Conservation (phyloP, 2,888 invertebrate genomes). For the Scelioninae gen. 1 region DNA sequence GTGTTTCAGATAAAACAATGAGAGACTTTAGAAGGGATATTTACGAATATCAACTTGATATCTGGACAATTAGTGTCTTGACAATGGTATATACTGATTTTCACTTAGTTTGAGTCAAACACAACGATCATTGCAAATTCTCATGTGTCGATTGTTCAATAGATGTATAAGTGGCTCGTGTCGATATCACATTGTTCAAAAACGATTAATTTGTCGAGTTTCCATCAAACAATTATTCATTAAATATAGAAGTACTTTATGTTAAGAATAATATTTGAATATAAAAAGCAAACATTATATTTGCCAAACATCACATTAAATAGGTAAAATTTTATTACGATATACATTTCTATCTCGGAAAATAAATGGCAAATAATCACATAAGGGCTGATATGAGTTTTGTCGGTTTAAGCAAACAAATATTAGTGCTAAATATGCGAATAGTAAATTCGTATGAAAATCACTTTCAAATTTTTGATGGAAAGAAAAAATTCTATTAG, state of each 20-base stretch:
- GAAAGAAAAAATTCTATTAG: too few relatives aligned
- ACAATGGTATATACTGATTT: background rate
- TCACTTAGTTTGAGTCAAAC: conserved; percentile 21
- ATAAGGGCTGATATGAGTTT: too few relatives aligned
- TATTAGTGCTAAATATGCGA: too few relatives aligned
- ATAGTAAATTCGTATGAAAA: too few relatives aligned
- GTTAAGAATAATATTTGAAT: background rate
- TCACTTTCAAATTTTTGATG: too few relatives aligned
- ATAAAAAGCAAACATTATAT: background rate
- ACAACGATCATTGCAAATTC: conserved; percentile 11
- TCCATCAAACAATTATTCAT: background rate
- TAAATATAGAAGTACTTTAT: too few relatives aligned
- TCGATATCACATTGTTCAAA: conserved; percentile 1
- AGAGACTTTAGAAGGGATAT: background rate
- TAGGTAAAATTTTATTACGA: too few relatives aligned
- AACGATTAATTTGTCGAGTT: conserved; percentile 3
- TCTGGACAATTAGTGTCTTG: background rate
- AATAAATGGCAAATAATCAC: too few relatives aligned
- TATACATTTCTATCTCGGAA: too few relatives aligned
- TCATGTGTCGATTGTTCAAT: background rate
- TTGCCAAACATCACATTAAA: too few relatives aligned
- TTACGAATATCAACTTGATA: conserved; percentile 1
- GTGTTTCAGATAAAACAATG: too few relatives aligned
- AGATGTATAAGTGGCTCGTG: conserved; percentile 2
- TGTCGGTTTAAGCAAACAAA: too few relatives aligned